A percentile compares a stretch with the other conserved stretches of the same genome.
Conservation (phyloP, 2,797 vertebrate genomes). For the Myiotriccus ornatus region DNA sequence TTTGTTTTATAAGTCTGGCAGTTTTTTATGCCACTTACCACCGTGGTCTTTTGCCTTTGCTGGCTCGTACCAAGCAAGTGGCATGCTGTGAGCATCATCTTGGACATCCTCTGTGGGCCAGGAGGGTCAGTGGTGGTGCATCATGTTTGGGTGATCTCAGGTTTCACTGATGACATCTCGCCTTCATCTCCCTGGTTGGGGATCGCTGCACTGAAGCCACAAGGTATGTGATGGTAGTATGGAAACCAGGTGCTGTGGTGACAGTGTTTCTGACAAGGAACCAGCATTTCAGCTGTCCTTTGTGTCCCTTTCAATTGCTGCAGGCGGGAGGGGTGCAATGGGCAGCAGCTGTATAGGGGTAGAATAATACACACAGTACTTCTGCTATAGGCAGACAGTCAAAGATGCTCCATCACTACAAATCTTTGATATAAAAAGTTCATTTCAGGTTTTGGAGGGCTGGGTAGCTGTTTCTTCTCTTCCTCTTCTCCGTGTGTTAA, state of each 20-base stretch:
- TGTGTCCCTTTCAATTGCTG: neutral
- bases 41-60: neutral
- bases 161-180: neutral
- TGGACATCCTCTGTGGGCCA: too few relatives aligned
- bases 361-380: neutral
- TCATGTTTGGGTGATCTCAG: neutral
- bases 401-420: neutral
- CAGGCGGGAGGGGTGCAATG: too few relatives aligned
- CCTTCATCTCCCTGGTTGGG: neutral
- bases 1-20: neutral
- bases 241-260: neutral
- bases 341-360: neutral
- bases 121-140: neutral
- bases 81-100: neutral
- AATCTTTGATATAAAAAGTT: neutral
- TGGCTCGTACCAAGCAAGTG: neutral
- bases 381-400: neutral
- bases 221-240: neutral
- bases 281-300: neutral
- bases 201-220: neutral
- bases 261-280: neutral
- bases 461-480: neutral
- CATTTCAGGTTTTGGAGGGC: neutral
- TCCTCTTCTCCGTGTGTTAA: neutral
- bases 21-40: neutral